Percentiles rank a stretch among this genome's conserved stretches.
Conservation (phyloP, 2,888 invertebrate species). For the Herminia tarsipennalis region DNA sequence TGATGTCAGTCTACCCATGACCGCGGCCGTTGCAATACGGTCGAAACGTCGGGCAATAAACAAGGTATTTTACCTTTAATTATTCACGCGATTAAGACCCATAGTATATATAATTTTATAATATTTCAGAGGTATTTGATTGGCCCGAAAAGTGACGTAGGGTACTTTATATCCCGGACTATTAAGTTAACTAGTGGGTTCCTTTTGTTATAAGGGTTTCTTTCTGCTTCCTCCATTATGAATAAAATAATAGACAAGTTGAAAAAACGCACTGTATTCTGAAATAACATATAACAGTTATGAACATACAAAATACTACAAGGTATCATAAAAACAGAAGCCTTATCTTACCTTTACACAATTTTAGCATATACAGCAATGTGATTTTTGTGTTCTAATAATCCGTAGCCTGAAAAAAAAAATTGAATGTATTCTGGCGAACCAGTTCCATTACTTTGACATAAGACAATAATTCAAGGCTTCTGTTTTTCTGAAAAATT, state of each 20-base stretch:
- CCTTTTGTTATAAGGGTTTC: too few species aligned
- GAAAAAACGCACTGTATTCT: conserved; percentile 52
- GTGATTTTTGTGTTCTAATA: conserved; percentile 78
- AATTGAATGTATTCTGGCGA: conserved; percentile 41
- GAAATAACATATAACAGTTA: conserved; percentile 39
- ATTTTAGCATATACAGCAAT: conserved; percentile 75
- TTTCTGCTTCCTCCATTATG: too few species aligned
- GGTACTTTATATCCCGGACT: too few species aligned
- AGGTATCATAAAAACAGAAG: conserved; percentile 69
- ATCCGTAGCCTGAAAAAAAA: conserved; percentile 74
- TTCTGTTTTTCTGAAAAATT: conserved; percentile 57
- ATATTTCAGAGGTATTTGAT: too few species aligned
- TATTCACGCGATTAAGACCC: too few species aligned
- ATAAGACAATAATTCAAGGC: conserved; percentile 41
- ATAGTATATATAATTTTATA: too few species aligned
- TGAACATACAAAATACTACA: conserved; percentile 34
- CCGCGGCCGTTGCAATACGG: too few species aligned
- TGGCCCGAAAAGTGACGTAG: too few species aligned
- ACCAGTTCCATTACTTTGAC: not conserved
- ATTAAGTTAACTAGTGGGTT: too few species aligned
- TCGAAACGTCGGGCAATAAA: too few species aligned
- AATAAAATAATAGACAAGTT: conserved; percentile 56
- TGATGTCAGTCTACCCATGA: too few species aligned
- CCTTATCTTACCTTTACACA: conserved; percentile 63
- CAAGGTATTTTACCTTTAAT: too few species aligned